phyloP scores from a whole-genome alignment of 2,888 invertebrate species.

The Pteria penguin region DNA sequence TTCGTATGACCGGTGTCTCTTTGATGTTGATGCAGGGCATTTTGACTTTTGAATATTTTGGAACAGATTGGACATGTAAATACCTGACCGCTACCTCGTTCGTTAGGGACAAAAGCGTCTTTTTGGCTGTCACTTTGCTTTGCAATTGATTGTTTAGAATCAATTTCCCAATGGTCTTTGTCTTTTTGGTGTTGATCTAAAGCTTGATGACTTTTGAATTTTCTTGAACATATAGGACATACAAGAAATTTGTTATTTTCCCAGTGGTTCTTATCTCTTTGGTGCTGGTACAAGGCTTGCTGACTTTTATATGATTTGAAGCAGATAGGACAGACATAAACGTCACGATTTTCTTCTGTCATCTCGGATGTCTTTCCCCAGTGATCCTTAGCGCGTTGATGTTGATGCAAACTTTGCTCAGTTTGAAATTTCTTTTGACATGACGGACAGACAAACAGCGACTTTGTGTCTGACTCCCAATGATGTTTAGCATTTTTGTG shows the following conservation, averaged over 20 bases:
- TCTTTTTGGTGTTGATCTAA: not conserved
- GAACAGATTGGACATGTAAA: not conserved
- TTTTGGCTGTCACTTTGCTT: not conserved
- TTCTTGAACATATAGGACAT: not conserved
- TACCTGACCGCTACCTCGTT: not conserved
- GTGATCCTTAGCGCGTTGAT: not conserved
- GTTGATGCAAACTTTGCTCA: not conserved
- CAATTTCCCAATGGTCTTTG: not conserved
- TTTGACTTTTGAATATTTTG: not conserved
- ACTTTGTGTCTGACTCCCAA: not conserved
- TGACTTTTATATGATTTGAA: too few species aligned
- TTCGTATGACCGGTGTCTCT: not conserved
- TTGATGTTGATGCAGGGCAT: not conserved
- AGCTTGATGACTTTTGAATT: not conserved
- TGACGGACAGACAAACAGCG: not conserved
- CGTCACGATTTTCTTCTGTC: not conserved
- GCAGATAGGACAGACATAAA: too few species aligned
- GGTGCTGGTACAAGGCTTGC: too few species aligned
- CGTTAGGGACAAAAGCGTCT: too few species aligned
- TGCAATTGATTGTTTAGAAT: not conserved
- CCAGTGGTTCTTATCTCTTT: too few species aligned
- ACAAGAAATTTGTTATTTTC: too few species aligned
- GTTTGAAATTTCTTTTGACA: not conserved
- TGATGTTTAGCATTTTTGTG: not conserved
- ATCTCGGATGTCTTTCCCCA: not conserved